Evolutionary conservation across 2,888 invertebrate species (phyloP).

Genomic region (Cosmorhoe ocellata): DNA sequence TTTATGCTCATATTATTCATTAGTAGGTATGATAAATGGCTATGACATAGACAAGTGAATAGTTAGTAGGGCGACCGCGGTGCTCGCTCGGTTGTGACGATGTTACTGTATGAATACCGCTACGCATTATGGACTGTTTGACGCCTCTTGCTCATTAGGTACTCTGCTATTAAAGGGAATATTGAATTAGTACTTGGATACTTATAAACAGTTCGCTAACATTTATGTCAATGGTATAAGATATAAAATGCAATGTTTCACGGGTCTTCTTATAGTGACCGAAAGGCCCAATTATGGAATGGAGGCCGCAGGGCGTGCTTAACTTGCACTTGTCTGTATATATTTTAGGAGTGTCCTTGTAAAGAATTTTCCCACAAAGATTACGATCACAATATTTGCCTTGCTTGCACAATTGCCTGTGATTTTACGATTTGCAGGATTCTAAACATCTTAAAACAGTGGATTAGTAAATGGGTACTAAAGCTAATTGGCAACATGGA

Average conservation of each 20-base stretch:
- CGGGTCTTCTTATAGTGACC: too few relatives aligned
- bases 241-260: too few relatives aligned
- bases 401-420: slow-evolving; percentile 22
- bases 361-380: slow-evolving; percentile 23
- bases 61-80: slow-evolving; percentile 37
- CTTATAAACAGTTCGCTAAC: too few relatives aligned
- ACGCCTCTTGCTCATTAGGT: slow-evolving; percentile 32
- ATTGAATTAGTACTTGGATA: not conserved
- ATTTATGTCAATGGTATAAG: too few relatives aligned
- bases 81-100: slow-evolving; percentile 51
- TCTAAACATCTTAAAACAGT: too few relatives aligned
- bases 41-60: slow-evolving; percentile 6
- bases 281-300: not conserved
- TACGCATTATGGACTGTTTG: slow-evolving; percentile 49
- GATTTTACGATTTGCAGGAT: slow-evolving; percentile 2
- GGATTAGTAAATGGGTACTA: too few relatives aligned
- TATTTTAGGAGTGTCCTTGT: slow-evolving; percentile 13
- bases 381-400: slow-evolving; percentile 10
- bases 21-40: not conserved
- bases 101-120: slow-evolving; percentile 57
- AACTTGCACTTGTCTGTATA: too few relatives aligned
- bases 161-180: slow-evolving; percentile 8
- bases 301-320: too few relatives aligned
- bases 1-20: too few relatives aligned
- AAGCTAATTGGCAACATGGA: too few relatives aligned